Base-by-base conservation (phyloP, 2,797 vertebrate genomes). In the Oreochromis mossambicus region DNA sequence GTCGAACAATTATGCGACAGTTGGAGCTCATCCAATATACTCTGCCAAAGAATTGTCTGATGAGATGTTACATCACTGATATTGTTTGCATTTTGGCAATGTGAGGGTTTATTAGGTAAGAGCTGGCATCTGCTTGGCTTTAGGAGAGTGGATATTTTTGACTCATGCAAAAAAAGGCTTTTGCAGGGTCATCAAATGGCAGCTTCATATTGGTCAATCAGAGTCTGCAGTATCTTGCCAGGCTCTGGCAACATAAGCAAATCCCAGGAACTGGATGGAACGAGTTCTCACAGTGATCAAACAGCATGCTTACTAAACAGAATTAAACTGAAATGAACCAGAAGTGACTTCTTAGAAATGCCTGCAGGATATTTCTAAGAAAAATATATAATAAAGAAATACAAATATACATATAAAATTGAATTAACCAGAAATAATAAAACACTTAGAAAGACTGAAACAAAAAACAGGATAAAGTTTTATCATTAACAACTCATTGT, bases 41-140 rank as follows among this genome's bases (percentile, higher is more conserved):
- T 81, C 80, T 83, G 46, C 70, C 46, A 50, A 75, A 75, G 7
- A 75, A 34, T 6, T 50, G 85, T 84, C 86, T 66, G 79, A 38
- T 54, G 80, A 52, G 82, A 88, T 26, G 61, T 86, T 43, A 43
- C 76, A 58, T 85, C 87, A 91, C 46, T 48, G 83, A 81, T 78
- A 73, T 84, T 76, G 84, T 85, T 80, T 79, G 79, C 52, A 26
- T 82, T 86, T 86, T 87, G 87, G 70, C 82, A 51, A 77, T 19
- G 21, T 58, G 70, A 77, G 38, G 46, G 17, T 89, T 81, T 77
- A 56, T 90, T 89, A 88, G 87, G 91, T 92, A 90, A 92, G 79
- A 90, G 83, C 58, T 86, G 80, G 85, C 48, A 78, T 75, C 36
- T 63, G 70, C 70, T 48, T 29, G 68, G 80, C 87, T 84, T 84